Evolutionary conservation across 2,113 vertebrate genomes (phyloP).

Genomic region (Xiphophorus hellerii): DNA sequence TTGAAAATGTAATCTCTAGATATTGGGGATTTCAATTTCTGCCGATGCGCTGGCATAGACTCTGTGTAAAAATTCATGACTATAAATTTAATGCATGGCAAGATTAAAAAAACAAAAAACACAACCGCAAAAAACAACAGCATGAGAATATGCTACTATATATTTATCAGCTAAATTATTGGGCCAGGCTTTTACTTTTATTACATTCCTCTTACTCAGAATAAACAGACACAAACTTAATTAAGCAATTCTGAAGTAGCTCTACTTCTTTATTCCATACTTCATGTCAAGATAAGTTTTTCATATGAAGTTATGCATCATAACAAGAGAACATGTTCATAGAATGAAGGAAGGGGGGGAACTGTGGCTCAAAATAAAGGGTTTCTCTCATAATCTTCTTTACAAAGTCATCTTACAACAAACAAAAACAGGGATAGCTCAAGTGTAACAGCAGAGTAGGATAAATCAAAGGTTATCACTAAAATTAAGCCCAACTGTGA

Average conservation of each 20-base stretch:
- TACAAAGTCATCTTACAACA: slow-evolving; percentile 72
- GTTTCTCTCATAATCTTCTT: slow-evolving; percentile 75
- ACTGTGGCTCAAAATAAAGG: slow-evolving; percentile 79
- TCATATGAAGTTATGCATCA: slow-evolving; percentile 70
- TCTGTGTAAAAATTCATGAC: too few relatives aligned
- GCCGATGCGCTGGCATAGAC: too few relatives aligned
- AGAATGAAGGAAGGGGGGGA: slow-evolving; percentile 42
- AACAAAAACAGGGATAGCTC: slow-evolving; percentile 47
- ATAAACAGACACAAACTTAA: background rate
- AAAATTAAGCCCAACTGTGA: slow-evolving; percentile 63
- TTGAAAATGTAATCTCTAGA: too few relatives aligned
- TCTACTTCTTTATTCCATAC: slow-evolving; percentile 76
- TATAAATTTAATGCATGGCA: too few relatives aligned
- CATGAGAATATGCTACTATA: too few relatives aligned
- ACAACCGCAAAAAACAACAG: too few relatives aligned
- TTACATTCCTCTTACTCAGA: background rate
- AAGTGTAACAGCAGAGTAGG: slow-evolving; percentile 60
- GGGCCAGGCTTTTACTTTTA: background rate
- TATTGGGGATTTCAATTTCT: too few relatives aligned
- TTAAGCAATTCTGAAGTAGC: slow-evolving; percentile 27
- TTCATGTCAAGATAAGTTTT: slow-evolving; percentile 77
- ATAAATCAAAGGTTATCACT: slow-evolving; percentile 50
- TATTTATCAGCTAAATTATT: background rate
- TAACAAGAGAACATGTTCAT: slow-evolving; percentile 68
- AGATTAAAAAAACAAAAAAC: too few relatives aligned